These are phyloP conservation scores for Anneissia japonica DNA, from an alignment of 35 echinoderm and acorn worm genomes.

Conservation along the genomic window DNA sequence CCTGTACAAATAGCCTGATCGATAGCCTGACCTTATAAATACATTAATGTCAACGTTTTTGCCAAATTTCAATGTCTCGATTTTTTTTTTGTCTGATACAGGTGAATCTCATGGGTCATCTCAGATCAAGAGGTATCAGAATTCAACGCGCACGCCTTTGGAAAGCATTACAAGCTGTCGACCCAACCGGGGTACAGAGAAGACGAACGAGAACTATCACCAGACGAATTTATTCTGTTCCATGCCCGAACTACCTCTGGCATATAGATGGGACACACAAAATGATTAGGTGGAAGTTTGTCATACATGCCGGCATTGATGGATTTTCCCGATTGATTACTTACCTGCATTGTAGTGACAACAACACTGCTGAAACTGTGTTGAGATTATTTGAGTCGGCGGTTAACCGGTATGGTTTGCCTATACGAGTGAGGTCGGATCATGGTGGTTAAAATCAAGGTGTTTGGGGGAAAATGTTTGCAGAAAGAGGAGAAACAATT, in stretches of 20 bases:
- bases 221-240: not conserved
- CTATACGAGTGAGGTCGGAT: conserved; percentile 13
- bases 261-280: conserved; percentile 61
- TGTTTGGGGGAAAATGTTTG: too few species aligned
- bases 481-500: too few species aligned
- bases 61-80: too few species aligned
- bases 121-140: too few species aligned
- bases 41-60: too few species aligned
- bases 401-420: conserved; percentile 12
- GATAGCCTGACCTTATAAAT: too few species aligned
- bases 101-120: too few species aligned
- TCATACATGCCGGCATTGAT: conserved; percentile 68
- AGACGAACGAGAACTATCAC: not conserved
- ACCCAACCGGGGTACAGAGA: not conserved
- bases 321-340: conserved; percentile 32
- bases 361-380: conserved; percentile 42
- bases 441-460: too few species aligned
- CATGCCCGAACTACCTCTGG: conserved; percentile 2
- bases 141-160: too few species aligned
- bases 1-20: too few species aligned
- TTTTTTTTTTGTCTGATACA: too few species aligned
- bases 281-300: conserved; percentile 32
- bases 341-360: conserved; percentile 4
- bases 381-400: conserved; percentile 25
- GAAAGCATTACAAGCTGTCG: too few species aligned